Base-by-base conservation (phyloP, 2,888 invertebrate genomes). In the Gandaritis pyraliata region DNA sequence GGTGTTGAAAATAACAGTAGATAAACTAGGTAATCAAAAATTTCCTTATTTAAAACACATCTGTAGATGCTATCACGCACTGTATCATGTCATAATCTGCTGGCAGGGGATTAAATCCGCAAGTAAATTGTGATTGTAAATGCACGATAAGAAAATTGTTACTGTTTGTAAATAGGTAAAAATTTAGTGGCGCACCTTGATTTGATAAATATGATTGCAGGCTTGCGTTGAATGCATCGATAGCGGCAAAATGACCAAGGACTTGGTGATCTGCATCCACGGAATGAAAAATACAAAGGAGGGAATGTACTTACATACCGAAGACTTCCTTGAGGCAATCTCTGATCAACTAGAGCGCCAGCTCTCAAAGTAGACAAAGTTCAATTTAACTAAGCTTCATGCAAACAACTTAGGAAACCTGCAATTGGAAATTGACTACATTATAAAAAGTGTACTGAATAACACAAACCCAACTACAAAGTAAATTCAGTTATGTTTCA, bases 201-300 rank as follows among this genome's bases (percentile, higher is more conserved):
- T 41, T 55, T 30, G 15, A 15, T 41, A 39, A 49, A 55, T 70
- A 39, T 77, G 5, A 50, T 81, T 81, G 18, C 82, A 93, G 85
- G 96, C 97, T 0, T 98, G 97, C 82, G 94, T 97, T 1, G 96
- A 96, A 74, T 95, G 95, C 68, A 95, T 98, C 8, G 95, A 97
- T 82, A 91, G 94, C 64, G 97, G 97, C 43, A 95, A 96, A 80
- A 95, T 97, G 95, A 98, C 97, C 13, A 98, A 97, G 89, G 97
- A 98, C 90, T 92, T 98, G 75, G 97, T 96, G 15, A 96, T 95
- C 64, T 97, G 97, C 80, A 97, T 98, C 80, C 95, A 97, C 82
- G 97, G 97, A 23, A 75, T 97, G 71, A 93, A 95, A 63, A 96
- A 96, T 80, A 95, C 97, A 12, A 96, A 96, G 82, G 95, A 96